A percentile compares a stretch with the other conserved stretches of the same genome.
Evolutionary conservation across 2,113 vertebrate species (phyloP).

Genomic region (Chaetura pelagica): DNA sequence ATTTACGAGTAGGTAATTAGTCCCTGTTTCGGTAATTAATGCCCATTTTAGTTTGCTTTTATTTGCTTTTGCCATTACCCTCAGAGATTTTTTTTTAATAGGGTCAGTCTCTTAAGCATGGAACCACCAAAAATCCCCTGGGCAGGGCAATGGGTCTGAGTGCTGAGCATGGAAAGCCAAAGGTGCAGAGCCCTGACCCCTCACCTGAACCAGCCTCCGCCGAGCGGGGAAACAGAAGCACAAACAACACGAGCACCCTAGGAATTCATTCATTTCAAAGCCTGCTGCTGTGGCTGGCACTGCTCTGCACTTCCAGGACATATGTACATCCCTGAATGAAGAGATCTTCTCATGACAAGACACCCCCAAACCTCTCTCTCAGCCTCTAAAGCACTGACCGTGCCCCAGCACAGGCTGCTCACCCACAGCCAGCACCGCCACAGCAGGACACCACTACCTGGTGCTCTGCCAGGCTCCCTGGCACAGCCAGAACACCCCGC

Average conservation of each 20-base stretch:
- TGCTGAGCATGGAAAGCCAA: background rate
- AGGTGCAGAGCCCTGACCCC: accelerated
- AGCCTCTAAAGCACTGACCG: accelerated
- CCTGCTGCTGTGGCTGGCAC: background rate
- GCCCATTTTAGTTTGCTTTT: background rate
- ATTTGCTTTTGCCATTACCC: background rate
- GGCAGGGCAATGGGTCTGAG: background rate
- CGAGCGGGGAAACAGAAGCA: background rate
- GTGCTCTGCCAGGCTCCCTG: background rate
- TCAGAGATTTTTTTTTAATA: background rate
- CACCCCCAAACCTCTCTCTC: background rate
- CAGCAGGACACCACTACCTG: background rate
- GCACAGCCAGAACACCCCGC: background rate
- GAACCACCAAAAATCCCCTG: background rate
- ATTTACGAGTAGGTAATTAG: background rate
- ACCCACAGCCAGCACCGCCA: background rate
- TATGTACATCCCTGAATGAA: background rate
- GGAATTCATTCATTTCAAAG: background rate
- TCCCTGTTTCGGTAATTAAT: background rate
- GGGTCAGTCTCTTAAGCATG: background rate
- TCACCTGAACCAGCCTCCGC: background rate
- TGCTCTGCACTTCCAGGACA: no score
- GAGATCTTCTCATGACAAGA: background rate
- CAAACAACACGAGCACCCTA: background rate
- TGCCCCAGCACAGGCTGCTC: background rate